Conservation (phyloP, 1,140 invertebrate genomes). For the Vanessa tameamea region DNA sequence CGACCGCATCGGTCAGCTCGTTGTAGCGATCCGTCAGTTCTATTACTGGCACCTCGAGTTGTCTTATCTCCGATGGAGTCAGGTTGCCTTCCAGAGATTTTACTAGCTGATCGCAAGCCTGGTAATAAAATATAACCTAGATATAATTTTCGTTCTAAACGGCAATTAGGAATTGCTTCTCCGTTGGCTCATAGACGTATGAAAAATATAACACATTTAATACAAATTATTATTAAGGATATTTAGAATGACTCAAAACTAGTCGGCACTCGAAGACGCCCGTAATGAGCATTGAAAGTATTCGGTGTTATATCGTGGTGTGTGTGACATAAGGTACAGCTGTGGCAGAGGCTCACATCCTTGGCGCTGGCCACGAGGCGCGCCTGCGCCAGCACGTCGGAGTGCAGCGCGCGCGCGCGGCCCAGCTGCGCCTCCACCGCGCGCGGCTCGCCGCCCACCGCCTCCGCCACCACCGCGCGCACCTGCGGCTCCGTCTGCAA, state of each 20-base stretch:
- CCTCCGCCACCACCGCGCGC: constrained; percentile 88
- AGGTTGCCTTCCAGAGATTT: constrained; percentile 90
- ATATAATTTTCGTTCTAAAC: not conserved
- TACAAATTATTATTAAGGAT: too few relatives aligned
- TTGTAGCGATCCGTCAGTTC: constrained; percentile 89
- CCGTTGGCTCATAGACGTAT: not conserved
- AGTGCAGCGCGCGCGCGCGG: constrained; percentile 91
- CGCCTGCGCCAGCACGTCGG: constrained; percentile 92
- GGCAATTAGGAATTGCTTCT: too few relatives aligned
- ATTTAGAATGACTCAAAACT: too few relatives aligned
- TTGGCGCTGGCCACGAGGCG: constrained; percentile 91
- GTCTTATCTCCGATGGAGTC: constrained; percentile 87
- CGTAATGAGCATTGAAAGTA: too few relatives aligned
- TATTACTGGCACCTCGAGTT: constrained; percentile 89
- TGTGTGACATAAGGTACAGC: too few relatives aligned
- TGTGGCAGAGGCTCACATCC: constrained; percentile 72
- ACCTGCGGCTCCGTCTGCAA: constrained; percentile 87
- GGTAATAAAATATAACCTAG: constrained; percentile 44
- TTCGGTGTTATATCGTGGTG: not conserved
- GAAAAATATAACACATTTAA: too few relatives aligned
- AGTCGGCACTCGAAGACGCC: too few relatives aligned
- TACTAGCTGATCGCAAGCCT: constrained; percentile 86
- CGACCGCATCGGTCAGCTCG: constrained; percentile 86
- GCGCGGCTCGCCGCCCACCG: constrained; percentile 91
- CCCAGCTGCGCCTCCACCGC: constrained; percentile 93